phyloP scores from a whole-genome alignment of 1,140 invertebrate genomes.

The Heterodera carotae region DNA sequence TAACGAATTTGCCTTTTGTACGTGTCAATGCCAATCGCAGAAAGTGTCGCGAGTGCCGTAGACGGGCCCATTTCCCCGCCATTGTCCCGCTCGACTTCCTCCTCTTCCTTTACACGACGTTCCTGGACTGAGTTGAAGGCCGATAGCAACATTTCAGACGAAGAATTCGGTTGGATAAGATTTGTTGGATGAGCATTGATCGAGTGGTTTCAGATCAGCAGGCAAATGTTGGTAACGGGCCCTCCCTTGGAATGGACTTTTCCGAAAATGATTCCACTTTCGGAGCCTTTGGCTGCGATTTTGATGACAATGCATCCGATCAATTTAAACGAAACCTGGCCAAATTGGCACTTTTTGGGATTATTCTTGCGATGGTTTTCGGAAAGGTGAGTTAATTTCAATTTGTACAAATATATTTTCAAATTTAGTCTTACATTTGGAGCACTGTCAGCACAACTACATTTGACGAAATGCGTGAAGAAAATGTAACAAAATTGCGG shows the following conservation, averaged over 20 bases:
- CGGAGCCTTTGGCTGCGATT: not conserved
- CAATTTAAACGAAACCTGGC: not conserved
- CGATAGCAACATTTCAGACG: not conserved
- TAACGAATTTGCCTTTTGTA: not conserved
- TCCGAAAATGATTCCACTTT: constrained; percentile 3
- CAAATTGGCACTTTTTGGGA: not conserved
- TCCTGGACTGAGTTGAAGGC: not conserved
- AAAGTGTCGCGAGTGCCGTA: not conserved
- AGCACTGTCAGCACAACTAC: not conserved
- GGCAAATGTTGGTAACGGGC: too few species aligned
- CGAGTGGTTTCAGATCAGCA: not conserved
- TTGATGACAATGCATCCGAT: not conserved
- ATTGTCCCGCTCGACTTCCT: not conserved
- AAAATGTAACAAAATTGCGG: not conserved
- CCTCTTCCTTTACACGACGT: not conserved
- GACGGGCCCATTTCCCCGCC: not conserved
- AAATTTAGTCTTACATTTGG: not conserved
- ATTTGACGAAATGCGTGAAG: not conserved
- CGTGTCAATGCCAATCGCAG: not conserved
- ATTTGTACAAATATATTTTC: not conserved
- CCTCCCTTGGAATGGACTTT: not conserved
- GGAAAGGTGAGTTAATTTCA: not conserved
- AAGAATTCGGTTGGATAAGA: not conserved
- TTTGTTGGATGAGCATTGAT: not conserved
- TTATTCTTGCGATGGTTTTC: constrained; percentile 1